These are phyloP conservation scores for Anastatus disparis DNA, from an alignment of 1,140 invertebrate genomes.

Conservation along the genomic window DNA sequence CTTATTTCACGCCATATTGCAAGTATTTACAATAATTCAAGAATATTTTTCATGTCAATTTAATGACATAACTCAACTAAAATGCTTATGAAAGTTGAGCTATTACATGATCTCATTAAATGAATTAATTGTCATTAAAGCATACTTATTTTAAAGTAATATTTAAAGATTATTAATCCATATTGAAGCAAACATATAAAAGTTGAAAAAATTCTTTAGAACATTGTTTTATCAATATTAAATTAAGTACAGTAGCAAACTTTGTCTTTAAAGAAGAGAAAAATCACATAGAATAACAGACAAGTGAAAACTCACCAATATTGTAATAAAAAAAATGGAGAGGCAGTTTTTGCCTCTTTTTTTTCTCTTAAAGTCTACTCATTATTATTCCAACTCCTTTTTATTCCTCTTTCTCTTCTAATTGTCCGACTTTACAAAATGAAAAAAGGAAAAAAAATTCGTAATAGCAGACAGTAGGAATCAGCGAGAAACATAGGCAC, in stretches of 20 bases:
- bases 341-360: neutral
- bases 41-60: no score
- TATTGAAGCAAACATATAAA: neutral
- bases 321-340: neutral
- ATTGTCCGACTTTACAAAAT: neutral
- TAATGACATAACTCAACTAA: no score
- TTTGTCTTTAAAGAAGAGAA: no score
- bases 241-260: neutral
- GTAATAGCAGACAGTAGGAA: neutral
- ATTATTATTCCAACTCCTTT: conserved; percentile 1
- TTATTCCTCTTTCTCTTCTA: neutral
- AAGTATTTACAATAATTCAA: no score
- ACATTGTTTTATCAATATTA: neutral
- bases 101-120: no score
- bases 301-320: neutral
- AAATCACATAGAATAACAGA: neutral
- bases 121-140: no score
- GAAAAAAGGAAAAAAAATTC: no score
- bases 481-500: no score
- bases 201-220: neutral
- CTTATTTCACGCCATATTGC: no score
- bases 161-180: no score
- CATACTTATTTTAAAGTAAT: no score
- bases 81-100: no score
- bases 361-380: neutral